Evolutionary conservation across 2,113 vertebrate genomes (phyloP), one percentile per base, ranked within the genome.

Genomic region (Cryptomyrus ogoouensis): DNA sequence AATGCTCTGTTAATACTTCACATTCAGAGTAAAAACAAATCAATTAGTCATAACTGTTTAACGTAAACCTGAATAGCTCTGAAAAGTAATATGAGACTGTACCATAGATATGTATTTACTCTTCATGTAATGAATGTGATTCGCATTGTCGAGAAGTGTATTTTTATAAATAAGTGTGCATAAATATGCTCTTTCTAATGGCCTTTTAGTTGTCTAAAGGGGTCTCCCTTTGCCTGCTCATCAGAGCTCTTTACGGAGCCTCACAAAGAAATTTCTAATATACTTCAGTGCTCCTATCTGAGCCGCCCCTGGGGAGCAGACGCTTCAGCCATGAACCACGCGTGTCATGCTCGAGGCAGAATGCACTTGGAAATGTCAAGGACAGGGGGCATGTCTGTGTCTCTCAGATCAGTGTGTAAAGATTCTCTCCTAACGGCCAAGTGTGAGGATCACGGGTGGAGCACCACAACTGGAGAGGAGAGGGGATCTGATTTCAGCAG

Each of bases 341-440:
- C 21, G 24, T 49, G 70, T 49, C 83, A 3, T 5, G 27, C 19
- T 47, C 2, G 1, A 85, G 47, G 8, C 44, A 50, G 83, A 49
- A 47, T 13, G 21, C 83, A 85, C 42, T 85, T 49, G 1, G 21
- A 85, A 85, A 85, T 85, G 83, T 85, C 83, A 85, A 85, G 83
- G 83, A 31, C 24, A n/a, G 83, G 42, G 47, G 83, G 83, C 9
- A 31, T 85, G 46, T 84, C 42, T 47, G 70, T 85, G 46, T 84
- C 42, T 47, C 24, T 27, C 83, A 50, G 44, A 50, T 46, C 47
- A 49, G 44, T 85, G 44, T 27, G 44, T 27, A 85, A 8, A 46
- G 24, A 27, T 49, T 24, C 83, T 85, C 24, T 35, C 15, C 31
- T 85, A 47, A 24, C n/a, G 9, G 42, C 7, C 80, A 47, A 85